A percentile compares a stretch with the other conserved stretches of the same genome.
Evolutionary conservation across 2,113 vertebrate species (phyloP).

Genomic region (Nyctibius bracteatus): DNA sequence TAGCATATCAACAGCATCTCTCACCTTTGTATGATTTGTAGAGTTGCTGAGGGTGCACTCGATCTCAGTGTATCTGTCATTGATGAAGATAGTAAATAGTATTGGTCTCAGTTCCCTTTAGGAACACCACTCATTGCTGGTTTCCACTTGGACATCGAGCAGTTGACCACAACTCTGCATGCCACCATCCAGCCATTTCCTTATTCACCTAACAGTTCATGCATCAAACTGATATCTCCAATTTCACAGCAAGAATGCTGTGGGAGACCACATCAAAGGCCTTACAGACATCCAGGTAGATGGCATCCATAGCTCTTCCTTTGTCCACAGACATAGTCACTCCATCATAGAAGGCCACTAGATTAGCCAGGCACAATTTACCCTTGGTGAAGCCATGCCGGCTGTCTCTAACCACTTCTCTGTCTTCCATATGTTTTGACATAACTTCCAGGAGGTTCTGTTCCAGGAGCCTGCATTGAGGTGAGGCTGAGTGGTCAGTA

Average conservation of each 20-base stretch:
- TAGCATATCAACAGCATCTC: rapidly evolving
- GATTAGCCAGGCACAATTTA: neutral
- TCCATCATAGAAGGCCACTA: neutral
- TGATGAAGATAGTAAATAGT: neutral
- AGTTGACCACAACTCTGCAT: neutral
- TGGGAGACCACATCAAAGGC: neutral
- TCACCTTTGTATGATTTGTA: neutral
- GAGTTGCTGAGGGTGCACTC: neutral
- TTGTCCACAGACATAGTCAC: too few relatives aligned
- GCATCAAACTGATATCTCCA: neutral
- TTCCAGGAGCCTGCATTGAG: neutral
- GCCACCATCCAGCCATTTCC: neutral
- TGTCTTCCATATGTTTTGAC: neutral
- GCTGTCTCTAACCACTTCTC: neutral
- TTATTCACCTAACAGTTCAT: neutral
- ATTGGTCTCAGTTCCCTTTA: neutral
- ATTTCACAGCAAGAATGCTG: neutral
- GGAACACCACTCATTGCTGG: neutral
- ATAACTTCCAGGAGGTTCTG: neutral
- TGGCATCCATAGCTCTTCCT: too few relatives aligned
- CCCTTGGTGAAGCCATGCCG: neutral
- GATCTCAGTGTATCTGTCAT: rapidly evolving
- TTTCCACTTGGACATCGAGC: neutral
- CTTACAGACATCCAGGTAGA: neutral
- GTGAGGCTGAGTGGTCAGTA: neutral